A percentile compares a stretch with the other conserved stretches of the same genome.
Evolutionary conservation across 2,888 invertebrate genomes (phyloP).

Genomic region (Quadriops clusia): DNA sequence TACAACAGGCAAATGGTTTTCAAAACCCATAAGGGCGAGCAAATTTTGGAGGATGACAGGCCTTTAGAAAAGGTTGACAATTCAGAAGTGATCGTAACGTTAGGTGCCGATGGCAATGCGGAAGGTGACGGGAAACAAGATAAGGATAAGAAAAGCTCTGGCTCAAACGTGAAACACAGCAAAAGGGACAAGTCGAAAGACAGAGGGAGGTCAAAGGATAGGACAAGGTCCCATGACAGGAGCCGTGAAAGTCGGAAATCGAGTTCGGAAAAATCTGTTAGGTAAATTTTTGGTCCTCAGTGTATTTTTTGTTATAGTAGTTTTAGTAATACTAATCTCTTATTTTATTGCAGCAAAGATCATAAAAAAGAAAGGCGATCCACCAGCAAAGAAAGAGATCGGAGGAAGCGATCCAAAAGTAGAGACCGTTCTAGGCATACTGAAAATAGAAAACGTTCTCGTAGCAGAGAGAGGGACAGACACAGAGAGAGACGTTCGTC

Average conservation of each 20-base stretch:
- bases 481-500: constrained; percentile 24
- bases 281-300: constrained; percentile 4
- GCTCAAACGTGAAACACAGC: constrained; percentile 15
- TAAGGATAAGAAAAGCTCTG: constrained; percentile 12
- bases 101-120: constrained; percentile 28
- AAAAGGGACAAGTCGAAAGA: constrained; percentile 14
- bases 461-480: constrained; percentile 23
- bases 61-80: constrained; percentile 47
- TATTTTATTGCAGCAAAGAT: constrained; percentile 13
- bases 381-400: constrained; percentile 20
- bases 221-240: constrained; percentile 14
- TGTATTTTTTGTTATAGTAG: neutral
- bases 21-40: constrained; percentile 79
- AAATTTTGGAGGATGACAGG: constrained; percentile 47
- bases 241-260: constrained; percentile 16
- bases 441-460: constrained; percentile 25
- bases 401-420: constrained; percentile 23
- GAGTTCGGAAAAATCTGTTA: constrained; percentile 22
- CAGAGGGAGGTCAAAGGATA: constrained; percentile 13
- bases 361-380: constrained; percentile 16
- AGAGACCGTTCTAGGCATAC: constrained; percentile 22
- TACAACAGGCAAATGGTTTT: constrained; percentile 73
- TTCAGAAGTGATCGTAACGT: constrained; percentile 32
- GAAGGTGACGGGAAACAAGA: constrained; percentile 15
- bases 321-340: constrained; percentile 1